A percentile compares a stretch with the other conserved stretches of the same genome.
phyloP scores from a whole-genome alignment of 2,797 vertebrate genomes.

The Furcifer pardalis region DNA sequence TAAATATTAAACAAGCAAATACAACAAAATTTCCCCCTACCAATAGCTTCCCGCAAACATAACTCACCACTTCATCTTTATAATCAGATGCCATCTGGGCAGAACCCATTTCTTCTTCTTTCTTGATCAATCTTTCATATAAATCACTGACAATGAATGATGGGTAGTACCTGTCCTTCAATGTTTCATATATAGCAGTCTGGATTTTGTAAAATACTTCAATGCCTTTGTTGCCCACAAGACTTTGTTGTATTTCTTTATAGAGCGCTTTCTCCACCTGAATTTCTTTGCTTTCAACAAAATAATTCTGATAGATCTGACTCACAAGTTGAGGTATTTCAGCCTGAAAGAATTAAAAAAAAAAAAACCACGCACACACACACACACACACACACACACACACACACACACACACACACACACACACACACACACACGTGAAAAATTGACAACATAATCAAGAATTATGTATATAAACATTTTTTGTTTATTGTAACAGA shows the following conservation, averaged over 20 bases:
- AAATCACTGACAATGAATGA: conserved; percentile 96
- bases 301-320: conserved; percentile 98
- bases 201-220: conserved; percentile 94
- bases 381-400: too few species aligned
- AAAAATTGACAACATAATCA: conserved; percentile 25
- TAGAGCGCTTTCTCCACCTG: conserved; percentile 93
- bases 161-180: conserved; percentile 95
- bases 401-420: too few species aligned
- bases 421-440: too few species aligned
- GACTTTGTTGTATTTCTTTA: conserved; percentile 97
- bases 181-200: conserved; percentile 87
- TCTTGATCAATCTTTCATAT: conserved; percentile 87
- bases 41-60: background rate
- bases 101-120: conserved; percentile 83
- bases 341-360: conserved; percentile 68
- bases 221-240: conserved; percentile 96
- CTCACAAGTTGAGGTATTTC: conserved; percentile 92
- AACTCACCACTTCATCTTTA: conserved; percentile 88
- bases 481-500: conserved; percentile 6
- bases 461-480: conserved; percentile 15
- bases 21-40: background rate
- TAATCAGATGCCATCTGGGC: conserved; percentile 83
- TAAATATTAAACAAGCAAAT: background rate
- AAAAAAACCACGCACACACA: too few species aligned
- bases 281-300: conserved; percentile 95